Percentiles rank a stretch among this genome's conserved stretches.
Conservation (phyloP, 1,140 invertebrate genomes). For the Apocrypta bakeri region DNA sequence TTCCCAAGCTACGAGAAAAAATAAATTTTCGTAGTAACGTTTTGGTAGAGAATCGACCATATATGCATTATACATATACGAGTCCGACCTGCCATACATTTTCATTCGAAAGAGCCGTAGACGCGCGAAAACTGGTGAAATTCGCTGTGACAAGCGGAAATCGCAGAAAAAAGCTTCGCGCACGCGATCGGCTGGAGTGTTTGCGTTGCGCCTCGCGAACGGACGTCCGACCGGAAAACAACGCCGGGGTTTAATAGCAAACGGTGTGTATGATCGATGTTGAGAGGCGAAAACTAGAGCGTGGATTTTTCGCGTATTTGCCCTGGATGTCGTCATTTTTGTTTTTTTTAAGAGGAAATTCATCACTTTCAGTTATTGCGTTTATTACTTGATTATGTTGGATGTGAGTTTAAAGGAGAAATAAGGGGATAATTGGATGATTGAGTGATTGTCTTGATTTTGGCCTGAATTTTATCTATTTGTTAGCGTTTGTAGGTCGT, state of each 20-base stretch:
- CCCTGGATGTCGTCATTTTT: neutral
- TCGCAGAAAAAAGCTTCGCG: conserved; percentile 30
- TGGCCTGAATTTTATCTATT: too few species aligned
- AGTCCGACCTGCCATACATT: neutral
- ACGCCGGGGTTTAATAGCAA: neutral
- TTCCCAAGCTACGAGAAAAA: too few species aligned
- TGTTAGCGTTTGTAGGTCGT: too few species aligned
- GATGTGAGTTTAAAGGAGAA: too few species aligned
- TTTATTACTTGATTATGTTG: too few species aligned
- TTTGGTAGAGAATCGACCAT: too few species aligned
- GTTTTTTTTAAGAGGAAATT: neutral
- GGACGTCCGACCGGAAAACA: conserved; percentile 1
- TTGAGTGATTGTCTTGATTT: too few species aligned
- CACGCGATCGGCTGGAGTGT: neutral
- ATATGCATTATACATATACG: neutral
- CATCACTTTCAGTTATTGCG: too few species aligned
- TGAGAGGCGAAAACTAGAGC: neutral
- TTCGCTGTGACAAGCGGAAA: conserved; percentile 32
- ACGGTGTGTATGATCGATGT: neutral
- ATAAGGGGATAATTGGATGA: too few species aligned
- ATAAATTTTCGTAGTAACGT: too few species aligned
- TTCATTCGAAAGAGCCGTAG: conserved; percentile 2
- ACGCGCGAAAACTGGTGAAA: neutral
- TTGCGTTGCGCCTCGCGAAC: neutral
- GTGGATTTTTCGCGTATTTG: neutral